Percentiles rank a stretch among this genome's conserved stretches.
phyloP scores from a whole-genome alignment of 2,888 invertebrate genomes.

The Galerucella nymphaeae region DNA sequence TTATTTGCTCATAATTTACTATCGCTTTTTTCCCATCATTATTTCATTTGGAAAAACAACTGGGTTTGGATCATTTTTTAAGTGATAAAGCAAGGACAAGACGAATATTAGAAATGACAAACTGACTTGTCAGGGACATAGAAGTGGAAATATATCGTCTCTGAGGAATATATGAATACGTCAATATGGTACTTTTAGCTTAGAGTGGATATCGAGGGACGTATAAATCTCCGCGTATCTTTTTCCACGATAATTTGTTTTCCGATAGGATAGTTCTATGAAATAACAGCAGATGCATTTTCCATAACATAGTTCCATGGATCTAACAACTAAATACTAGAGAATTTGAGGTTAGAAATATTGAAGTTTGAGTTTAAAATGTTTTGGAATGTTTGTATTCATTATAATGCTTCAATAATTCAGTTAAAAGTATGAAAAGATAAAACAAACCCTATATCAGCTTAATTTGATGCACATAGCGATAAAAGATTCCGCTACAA shows the following conservation, averaged over 20 bases:
- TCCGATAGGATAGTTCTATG: background rate
- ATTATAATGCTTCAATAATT: too few relatives aligned
- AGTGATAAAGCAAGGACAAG: background rate
- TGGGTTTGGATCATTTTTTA: background rate
- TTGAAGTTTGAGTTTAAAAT: too few relatives aligned
- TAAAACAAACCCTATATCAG: too few relatives aligned
- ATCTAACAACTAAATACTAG: too few relatives aligned
- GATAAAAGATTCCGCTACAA: too few relatives aligned
- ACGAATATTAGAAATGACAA: background rate
- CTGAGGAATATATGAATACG: background rate
- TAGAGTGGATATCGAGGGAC: background rate
- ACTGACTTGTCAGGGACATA: background rate
- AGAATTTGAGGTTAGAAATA: too few relatives aligned
- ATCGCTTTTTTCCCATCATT: background rate
- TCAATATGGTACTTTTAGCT: background rate
- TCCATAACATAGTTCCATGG: too few relatives aligned
- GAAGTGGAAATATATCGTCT: background rate
- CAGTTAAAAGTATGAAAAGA: too few relatives aligned
- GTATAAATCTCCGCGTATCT: background rate
- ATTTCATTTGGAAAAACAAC: background rate
- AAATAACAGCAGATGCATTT: too few relatives aligned
- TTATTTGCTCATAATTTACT: background rate
- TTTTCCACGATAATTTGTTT: background rate
- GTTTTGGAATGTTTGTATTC: too few relatives aligned
- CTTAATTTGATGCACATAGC: too few relatives aligned